A percentile compares a stretch with the other conserved stretches of the same genome.
Conservation (phyloP, 2,888 invertebrate species). For the Bombylius major region DNA sequence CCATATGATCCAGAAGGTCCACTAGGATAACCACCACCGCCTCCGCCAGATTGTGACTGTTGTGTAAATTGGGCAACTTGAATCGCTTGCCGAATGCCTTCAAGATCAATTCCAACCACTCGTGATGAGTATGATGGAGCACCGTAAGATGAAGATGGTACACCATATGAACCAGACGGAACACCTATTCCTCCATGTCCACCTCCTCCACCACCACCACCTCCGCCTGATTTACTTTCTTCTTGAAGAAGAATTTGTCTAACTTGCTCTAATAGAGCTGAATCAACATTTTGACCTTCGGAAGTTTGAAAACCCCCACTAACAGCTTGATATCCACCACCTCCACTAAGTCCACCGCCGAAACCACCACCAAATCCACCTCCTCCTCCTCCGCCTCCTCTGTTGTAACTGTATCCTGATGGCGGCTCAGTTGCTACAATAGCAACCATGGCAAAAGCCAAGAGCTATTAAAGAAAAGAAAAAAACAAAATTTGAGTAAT, state of each 20-base stretch:
- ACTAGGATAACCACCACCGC: slow-evolving; percentile 35
- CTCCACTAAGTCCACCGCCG: slow-evolving; percentile 44
- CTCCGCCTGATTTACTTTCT: slow-evolving; percentile 50
- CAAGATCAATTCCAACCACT: slow-evolving; percentile 74
- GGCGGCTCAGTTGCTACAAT: slow-evolving; percentile 62
- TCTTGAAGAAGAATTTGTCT: slow-evolving; percentile 74
- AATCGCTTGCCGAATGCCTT: slow-evolving; percentile 74
- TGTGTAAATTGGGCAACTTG: slow-evolving; percentile 78
- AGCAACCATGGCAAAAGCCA: slow-evolving; percentile 69
- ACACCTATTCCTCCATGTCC: slow-evolving; percentile 32
- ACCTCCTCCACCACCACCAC: slow-evolving; percentile 39
- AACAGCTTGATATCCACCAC: slow-evolving; percentile 63
- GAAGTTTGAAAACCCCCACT: slow-evolving; percentile 67
- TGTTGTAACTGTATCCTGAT: slow-evolving; percentile 62
- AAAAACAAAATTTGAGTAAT: slow-evolving; percentile 2
- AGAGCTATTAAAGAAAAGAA: slow-evolving; percentile 52
- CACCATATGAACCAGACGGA: slow-evolving; percentile 53
- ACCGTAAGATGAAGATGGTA: slow-evolving; percentile 54
- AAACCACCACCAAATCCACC: slow-evolving; percentile 39
- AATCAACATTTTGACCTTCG: slow-evolving; percentile 72
- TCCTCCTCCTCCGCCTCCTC: slow-evolving; percentile 40
- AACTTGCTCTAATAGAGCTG: slow-evolving; percentile 67
- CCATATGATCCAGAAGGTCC: slow-evolving; percentile 47
- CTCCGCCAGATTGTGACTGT: slow-evolving; percentile 41
- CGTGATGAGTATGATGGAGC: slow-evolving; percentile 41